Evolutionary conservation across 2,888 invertebrate genomes (phyloP), one percentile per base, ranked within the genome.

Genomic region (Plebejus argus): DNA sequence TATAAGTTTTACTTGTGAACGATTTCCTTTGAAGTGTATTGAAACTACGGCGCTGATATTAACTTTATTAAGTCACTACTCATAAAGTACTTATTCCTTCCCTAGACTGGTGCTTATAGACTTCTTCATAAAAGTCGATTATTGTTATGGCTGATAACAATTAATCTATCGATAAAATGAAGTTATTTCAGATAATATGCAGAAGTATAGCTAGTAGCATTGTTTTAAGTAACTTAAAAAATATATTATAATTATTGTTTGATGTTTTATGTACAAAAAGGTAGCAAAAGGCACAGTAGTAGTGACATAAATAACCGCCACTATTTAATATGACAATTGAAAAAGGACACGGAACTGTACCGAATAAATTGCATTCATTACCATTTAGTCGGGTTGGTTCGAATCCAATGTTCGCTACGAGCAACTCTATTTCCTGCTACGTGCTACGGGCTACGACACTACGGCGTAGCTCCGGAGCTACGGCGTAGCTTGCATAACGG

Each of bases 361-460:
- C 71, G 86, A 88, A 87, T 87, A 88, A 87, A 91, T 88, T 86
- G 85, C 85, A 85, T 86, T 89, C 86, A 89, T 91, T 91, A 90
- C 85, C 89, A 89, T 90, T 91, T 89, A 87, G 87, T 86, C 85
- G 87, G 86, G 88, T 91, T 89, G 90, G 88, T 89, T 90, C 87
- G 86, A 90, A 87, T 90, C 87, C 86, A 88, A 84, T 85, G 83
- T 85, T 84, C 85, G 85, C 86, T 85, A 85, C 86, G 86, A 88
- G 89, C 88, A 89, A 90, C 89, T 90, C 87, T 88, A 90, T 91
- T 91, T 90, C 89, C 88, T 88, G 87, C 85, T 89, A 92, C 92
- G 91, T 90, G 91, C 89, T 88, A 90, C 89, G 88, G 85, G 87
- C 90, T 89, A 89, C 90, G 88, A 56, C 86, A 86, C 86, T 85